Base-by-base conservation (phyloP, 1,140 invertebrate genomes). In the Drosophila ananassae region DNA sequence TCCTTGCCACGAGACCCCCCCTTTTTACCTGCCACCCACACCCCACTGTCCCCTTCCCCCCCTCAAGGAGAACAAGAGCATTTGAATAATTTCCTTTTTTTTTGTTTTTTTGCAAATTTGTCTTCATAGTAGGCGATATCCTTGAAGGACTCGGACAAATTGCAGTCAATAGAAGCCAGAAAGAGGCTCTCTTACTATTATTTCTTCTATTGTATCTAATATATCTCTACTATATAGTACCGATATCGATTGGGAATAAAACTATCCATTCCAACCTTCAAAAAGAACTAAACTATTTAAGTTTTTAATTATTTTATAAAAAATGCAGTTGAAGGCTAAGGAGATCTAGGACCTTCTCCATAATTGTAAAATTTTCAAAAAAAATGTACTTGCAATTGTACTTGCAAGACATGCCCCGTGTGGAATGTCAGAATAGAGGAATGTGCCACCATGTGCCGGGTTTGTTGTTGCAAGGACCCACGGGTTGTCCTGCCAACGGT, bases 401-500 rank as follows among this genome's bases (percentile, higher is more conserved):
- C 3, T 21, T 59, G 47, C 24, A 30, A 67, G 59, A 63, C 69
- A 52, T 17, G 17, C 17, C 17, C 17, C 17, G 17, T 17, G 17
- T 17, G 17, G 17, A 17, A 17, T 17, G 17, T 17, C 17, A 17
- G 17, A 17, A 17, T 17, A 17, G 17, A 17, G 17, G 41, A 58
- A 32, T 32, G 25, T 22, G 25, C 28, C 25, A 10, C 2, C 21
- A 12, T 8, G 30, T n/a, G 44, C 32, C 30, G 58, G 61, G 44
- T 74, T 58, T 82, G 77, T 67, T 69, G 69, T 77, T 87, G 74
- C 63, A 17, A 17, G 17, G 17, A 17, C 34, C 54, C 50, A 0
- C 17, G 17, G 17, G 77, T 82, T 82, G 79, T 82, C 79, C 79
- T 82, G 76, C 75, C 77, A 85, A 85, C 82, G 73, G 81, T 85